Base-by-base conservation (phyloP, 53 echinoderm and acorn worm genomes). In the Arbacia lixula region DNA sequence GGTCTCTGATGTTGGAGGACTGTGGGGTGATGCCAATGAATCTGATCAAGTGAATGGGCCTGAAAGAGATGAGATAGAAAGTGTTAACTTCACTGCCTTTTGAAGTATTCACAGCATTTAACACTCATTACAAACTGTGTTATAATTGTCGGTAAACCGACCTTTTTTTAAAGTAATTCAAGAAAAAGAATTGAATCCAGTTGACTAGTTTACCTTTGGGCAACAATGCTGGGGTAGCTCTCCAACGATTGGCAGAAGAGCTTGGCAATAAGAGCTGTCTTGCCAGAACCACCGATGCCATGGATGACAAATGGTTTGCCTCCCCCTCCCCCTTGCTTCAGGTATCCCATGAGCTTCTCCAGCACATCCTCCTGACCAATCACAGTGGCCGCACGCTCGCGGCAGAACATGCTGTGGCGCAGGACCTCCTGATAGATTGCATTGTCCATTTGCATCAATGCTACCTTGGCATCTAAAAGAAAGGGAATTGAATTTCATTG, bases 251-350 rank as follows among this genome's bases (percentile, higher is more conserved):
- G 69, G 46, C 87, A 87, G 82, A 87, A 87, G 27, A 87, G 71
- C 58, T 93, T 93, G 17, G 90, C 93, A 10, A 96, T 72, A 20
- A 93, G 72, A 3, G 96, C 90, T 0, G 96, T 87, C 78, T 96
- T 96, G 25, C 96, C 96, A 38, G 88, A 88, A 4, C 96, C 96
- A 31, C 96, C 96, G n/a, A 85, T 66, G 54, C 96, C 96, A 56
- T 91, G 91, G 11, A 96, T 78, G 36, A 93, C 91, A 63, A 81
- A 91, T 1, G 81, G 81, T 25, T 81, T 81, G 63, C 62, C 41
- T 33, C 46, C 46, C 8, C 51, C 22, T 5, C 24, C 32, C 26
- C 49, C 87, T 6, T 49, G 66, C 28, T 67, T 38, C 83, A 93
- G 56, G 74, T 93, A 85, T 33, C 50, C 67, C 64, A 71, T 85